Percentiles rank a stretch among this genome's conserved stretches.
Evolutionary conservation across 2,888 invertebrate species (phyloP).

Genomic region (Dryomyza anilis): DNA sequence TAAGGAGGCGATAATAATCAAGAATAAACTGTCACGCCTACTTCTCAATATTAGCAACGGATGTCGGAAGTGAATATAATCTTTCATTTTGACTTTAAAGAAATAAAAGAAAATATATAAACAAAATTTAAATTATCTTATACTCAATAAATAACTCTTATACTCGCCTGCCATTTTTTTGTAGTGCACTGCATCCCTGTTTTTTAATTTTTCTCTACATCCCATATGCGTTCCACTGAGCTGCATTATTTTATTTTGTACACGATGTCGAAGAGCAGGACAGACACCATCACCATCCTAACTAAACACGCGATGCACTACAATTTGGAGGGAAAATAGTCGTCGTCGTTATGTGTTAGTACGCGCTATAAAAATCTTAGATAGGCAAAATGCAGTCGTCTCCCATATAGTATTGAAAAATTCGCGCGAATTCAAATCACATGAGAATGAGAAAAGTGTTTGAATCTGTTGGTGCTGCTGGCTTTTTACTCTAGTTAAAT

Average conservation of each 20-base stretch:
- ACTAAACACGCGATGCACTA: constrained; percentile 20
- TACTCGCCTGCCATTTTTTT: too few species aligned
- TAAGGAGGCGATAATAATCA: too few species aligned
- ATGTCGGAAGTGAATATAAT: too few species aligned
- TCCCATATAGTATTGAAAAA: constrained; percentile 16
- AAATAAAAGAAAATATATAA: too few species aligned
- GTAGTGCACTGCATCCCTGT: too few species aligned
- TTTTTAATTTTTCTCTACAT: too few species aligned
- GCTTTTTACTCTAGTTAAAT: not conserved
- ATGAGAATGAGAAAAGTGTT: constrained; percentile 7
- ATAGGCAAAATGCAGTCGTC: constrained; percentile 14
- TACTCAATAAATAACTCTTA: too few species aligned
- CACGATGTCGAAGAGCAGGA: not conserved
- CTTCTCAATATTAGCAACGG: too few species aligned
- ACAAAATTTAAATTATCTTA: too few species aligned
- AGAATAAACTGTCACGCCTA: too few species aligned
- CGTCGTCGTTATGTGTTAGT: not conserved
- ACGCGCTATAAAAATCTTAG: constrained; percentile 25
- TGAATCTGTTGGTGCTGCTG: not conserved
- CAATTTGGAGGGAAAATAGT: constrained; percentile 6
- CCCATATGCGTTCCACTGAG: too few species aligned
- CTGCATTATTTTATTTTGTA: not conserved
- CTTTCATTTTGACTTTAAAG: too few species aligned
- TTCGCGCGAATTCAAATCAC: constrained; percentile 20
- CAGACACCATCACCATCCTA: not conserved